Evolutionary conservation across 2,888 invertebrate genomes (phyloP), one percentile per base, ranked within the genome.

Genomic region (Rotaria sp.): DNA sequence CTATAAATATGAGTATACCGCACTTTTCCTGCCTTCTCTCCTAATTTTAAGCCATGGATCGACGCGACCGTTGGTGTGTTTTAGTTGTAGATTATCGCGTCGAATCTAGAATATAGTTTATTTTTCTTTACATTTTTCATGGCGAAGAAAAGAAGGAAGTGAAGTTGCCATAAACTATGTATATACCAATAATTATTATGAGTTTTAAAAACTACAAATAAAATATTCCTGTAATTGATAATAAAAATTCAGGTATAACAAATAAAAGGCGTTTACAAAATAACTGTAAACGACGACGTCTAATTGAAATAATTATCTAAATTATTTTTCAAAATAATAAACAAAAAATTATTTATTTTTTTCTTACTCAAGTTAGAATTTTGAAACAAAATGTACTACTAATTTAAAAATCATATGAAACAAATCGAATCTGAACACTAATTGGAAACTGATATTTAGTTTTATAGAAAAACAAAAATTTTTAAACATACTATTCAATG

Each of bases 131-230:
- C n/a, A 26, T n/a, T 57, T 26, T 24, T 57, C n/a, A 57, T 57
- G 57, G 26, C 96, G 96, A 89, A 96, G 92, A 59, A 96, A 92
- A 89, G 95, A 94, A 80, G 95, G 93, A 30, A 95, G 94, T 88
- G 94, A 94, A 13, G 94, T 89, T 92, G 92, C 96, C 96, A 96
- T 75, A 94, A 90, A 86, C 96, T 96, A 92, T 96, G 96, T 10
- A 95, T 94, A 89, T 95, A 94, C 90, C 94, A 94, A 91, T 96
- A 96, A 92, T 96, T 96, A 88, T 94, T 93, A 88, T 94, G 94
- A 0, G 96, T 96, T 91, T 96, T 95, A 85, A 96, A 92, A 89
- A 96, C 94, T 41, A 94, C 94, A 90, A 94, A 96, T 89, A 95
- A 94, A n/a, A 94, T 90, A 96, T 92, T 0, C 95, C 96, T 2